Conservation (phyloP, 1,140 invertebrate genomes). For the Meteorus sp. region DNA sequence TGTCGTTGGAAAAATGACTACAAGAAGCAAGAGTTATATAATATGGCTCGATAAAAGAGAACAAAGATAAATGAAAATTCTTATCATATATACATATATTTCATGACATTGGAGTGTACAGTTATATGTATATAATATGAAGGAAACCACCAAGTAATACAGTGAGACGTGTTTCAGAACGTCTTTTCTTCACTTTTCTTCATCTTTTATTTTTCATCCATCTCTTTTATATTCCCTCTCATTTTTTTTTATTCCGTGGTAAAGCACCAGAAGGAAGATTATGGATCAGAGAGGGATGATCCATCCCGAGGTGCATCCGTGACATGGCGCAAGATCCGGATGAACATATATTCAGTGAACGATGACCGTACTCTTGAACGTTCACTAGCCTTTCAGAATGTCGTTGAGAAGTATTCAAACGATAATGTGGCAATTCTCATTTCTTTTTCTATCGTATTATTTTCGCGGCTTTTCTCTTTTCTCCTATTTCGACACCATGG, state of each 20-base stretch:
- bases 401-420: too few relatives aligned
- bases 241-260: too few relatives aligned
- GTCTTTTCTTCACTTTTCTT: background rate
- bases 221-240: background rate
- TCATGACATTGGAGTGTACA: background rate
- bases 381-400: too few relatives aligned
- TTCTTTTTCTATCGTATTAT: too few relatives aligned
- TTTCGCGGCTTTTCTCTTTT: too few relatives aligned
- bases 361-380: too few relatives aligned
- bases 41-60: constrained; percentile 5
- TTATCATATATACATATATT: background rate
- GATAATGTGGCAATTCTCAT: too few relatives aligned
- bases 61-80: constrained; percentile 3
- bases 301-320: constrained; percentile 1
- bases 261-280: background rate
- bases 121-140: background rate
- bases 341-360: too few relatives aligned
- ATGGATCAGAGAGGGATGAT: constrained; percentile 12
- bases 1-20: background rate
- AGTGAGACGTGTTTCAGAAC: background rate
- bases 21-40: constrained; percentile 5
- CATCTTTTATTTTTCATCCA: background rate
- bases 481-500: too few relatives aligned
- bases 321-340: background rate
- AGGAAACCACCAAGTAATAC: background rate